Evolutionary conservation across 35 echinoderm and acorn worm species (phyloP).

Genomic region (Acanthaster planci): DNA sequence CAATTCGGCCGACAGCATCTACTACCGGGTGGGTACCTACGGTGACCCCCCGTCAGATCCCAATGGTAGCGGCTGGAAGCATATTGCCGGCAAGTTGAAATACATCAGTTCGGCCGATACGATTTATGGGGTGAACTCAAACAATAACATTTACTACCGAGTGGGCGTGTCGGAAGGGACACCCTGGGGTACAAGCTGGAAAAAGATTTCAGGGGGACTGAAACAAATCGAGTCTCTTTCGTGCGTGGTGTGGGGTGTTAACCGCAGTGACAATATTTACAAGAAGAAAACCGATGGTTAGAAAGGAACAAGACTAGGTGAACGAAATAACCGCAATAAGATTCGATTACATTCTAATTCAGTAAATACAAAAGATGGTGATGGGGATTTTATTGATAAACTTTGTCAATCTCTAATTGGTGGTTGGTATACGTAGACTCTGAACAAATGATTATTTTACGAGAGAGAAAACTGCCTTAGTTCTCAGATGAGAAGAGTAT

Average conservation of each 20-base stretch:
- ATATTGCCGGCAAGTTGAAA: background rate
- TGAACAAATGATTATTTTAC: no score
- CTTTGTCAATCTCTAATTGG: no score
- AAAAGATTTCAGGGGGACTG: background rate
- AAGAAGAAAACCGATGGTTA: background rate
- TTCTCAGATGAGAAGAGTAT: no score
- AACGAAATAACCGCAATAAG: no score
- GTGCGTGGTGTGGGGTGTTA: background rate
- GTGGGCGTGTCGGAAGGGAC: background rate
- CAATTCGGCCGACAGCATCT: background rate
- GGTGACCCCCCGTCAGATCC: background rate
- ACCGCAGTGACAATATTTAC: background rate
- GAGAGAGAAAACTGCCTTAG: no score
- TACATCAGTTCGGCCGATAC: background rate
- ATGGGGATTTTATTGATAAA: no score
- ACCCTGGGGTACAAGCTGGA: background rate
- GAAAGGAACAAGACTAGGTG: no score
- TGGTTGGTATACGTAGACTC: no score
- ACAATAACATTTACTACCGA: background rate
- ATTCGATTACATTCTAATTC: no score
- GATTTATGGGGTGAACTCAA: background rate
- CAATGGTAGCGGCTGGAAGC: background rate
- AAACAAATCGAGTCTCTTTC: background rate
- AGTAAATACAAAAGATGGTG: no score
- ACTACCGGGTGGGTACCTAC: background rate